Conservation (phyloP, 2,797 vertebrate genomes). For the Decapterus maruadsi region DNA sequence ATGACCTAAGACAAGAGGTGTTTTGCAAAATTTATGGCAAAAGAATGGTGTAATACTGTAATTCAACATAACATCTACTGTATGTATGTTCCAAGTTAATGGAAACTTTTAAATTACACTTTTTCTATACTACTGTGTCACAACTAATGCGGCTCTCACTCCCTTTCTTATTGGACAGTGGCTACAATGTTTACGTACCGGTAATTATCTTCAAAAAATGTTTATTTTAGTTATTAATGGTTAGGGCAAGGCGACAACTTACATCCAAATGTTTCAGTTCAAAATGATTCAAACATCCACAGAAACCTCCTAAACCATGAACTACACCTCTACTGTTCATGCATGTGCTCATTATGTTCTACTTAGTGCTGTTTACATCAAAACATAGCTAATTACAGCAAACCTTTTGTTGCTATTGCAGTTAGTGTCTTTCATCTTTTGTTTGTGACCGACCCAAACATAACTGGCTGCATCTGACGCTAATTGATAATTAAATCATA, state of each 20-base stretch:
- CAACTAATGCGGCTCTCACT: too few relatives aligned
- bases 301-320: not conserved
- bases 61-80: not conserved
- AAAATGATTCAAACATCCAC: not conserved
- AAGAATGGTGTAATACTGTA: not conserved
- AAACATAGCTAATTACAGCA: not conserved
- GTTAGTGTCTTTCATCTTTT: not conserved
- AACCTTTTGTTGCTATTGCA: not conserved
- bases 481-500: not conserved
- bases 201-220: not conserved
- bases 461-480: not conserved
- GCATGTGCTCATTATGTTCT: not conserved
- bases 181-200: too few relatives aligned
- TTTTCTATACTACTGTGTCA: not conserved
- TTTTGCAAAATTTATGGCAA: slow-evolving; percentile 4
- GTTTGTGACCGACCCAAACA: not conserved
- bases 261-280: not conserved
- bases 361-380: not conserved
- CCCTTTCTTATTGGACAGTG: too few relatives aligned
- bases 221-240: not conserved
- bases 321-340: not conserved
- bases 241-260: not conserved
- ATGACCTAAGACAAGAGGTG: slow-evolving; percentile 28
- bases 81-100: not conserved
- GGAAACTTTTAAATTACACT: not conserved